Base-by-base conservation (phyloP, 1,140 invertebrate genomes). In the Hypsibius dujardini region DNA sequence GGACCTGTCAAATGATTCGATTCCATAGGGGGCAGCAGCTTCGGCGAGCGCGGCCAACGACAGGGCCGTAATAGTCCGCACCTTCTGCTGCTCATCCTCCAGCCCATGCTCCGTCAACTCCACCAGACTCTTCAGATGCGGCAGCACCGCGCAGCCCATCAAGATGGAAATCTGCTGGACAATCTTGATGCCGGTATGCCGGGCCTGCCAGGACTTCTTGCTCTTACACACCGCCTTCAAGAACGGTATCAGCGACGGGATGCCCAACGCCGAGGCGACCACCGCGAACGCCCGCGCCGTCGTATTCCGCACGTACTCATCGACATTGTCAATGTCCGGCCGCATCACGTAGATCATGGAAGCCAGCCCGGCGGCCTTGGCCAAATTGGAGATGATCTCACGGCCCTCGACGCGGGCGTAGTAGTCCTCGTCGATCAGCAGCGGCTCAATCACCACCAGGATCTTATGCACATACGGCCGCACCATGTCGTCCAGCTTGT, bases 341-440 rank as follows among this genome's bases (percentile, higher is more conserved):
- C 96, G 85, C 96, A 99, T 98, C 0, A 95, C 98, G 0, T 95
- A 98, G 76, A 99, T 99, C 96, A 99, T 99, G 3, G 96, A 99
- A 0, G 96, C 96, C 46, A 99, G 82, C 72, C 96, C 96, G n/a
- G 96, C 96, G 40, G 96, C 96, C 76, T 99, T 99, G 0, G 96
- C 95, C 75, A 99, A 83, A 83, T 99, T 99, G 0, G 95, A 98
- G 76, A 99, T 99, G 73, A 99, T 99, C 81, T 99, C 96, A 79
- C 96, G 84, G 71, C 95, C 95, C 82, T 99, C 96, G 2, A 98
- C 95, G 78, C 96, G 87, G 59, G 96, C 95, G 81, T 98, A 99
- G 79, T 99, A 99, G 82, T 99, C 96, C 85, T 99, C 96, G 79
- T 99, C 96, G 79, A 99, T 99, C 2, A 99, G 81, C 47, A 99